Base-by-base conservation (phyloP, 2,888 invertebrate species). In the Hirtodrosophila cameraria region DNA sequence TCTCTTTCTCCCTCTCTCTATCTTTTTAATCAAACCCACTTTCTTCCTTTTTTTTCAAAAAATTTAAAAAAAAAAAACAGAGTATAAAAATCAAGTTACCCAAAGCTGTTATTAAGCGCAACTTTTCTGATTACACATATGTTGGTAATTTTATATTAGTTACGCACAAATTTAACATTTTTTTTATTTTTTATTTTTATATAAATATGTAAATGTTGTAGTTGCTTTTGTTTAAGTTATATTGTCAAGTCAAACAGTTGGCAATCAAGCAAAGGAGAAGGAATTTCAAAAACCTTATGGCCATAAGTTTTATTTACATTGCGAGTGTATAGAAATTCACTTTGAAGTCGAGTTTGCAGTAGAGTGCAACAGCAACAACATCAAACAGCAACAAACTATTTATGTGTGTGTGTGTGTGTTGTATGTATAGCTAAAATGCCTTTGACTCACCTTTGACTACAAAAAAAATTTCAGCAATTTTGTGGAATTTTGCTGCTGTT, bases 371-470 rank as follows among this genome's bases (percentile, higher is more conserved):
- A 39, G 25, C 49, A 55, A 20, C 49, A 64, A 23, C 53, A 36
- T 23, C 43, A 60, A 57, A 39, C 39, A 48, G 13, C 57, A 43
- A 36, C 57, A 9, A 13, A 1, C 13, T 28, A 36, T 3, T 35
- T 36, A 30, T 31, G 18, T 38, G 20, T 36, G 41, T 46, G 38
- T 48, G 23, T 50, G 45, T 45, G 16, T 38, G 41, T 38, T 11
- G 25, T 54, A 36, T 64, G 55, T 81, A 60, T 48, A 59, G 81
- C 36, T 64, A 55, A 83, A 68, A 76, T 42, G 63, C 81, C 61
- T 77, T 60, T 25, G 46, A 41, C 38, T 77, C 78, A 84, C 81
- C 82, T 81, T 84, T 84, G 82, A 77, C 75, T 65, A 49, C 48
- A 58, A 54, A 53, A 2, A 20, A 70, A 79, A 81, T 81, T 58